Conservation (phyloP, 1,140 invertebrate genomes). For the Drosophila orena region DNA sequence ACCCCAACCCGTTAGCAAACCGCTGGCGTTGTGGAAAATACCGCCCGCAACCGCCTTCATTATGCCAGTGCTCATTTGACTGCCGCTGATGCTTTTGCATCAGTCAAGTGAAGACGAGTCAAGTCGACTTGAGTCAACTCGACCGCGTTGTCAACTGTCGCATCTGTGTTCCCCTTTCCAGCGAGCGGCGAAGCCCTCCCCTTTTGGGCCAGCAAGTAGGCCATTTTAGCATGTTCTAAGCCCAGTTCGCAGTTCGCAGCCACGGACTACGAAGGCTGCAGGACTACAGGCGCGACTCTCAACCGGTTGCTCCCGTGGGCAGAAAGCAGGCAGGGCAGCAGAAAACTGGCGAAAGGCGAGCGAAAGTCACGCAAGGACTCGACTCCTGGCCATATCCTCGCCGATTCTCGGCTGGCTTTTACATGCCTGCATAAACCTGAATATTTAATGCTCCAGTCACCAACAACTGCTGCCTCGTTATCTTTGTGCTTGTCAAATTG, state of each 20-base stretch:
- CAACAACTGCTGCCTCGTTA: slow-evolving; percentile 68
- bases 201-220: slow-evolving; percentile 59
- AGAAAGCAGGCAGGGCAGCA: background rate
- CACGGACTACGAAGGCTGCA: slow-evolving; percentile 10
- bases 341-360: too few relatives aligned
- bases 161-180: slow-evolving; percentile 1
- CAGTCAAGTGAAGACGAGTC: slow-evolving; percentile 64
- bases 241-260: slow-evolving; percentile 13
- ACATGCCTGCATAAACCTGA: slow-evolving; percentile 78
- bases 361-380: slow-evolving; percentile 63
- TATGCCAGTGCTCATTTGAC: slow-evolving; percentile 65
- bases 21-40: slow-evolving; percentile 8
- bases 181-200: background rate
- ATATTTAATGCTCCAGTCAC: slow-evolving; percentile 60
- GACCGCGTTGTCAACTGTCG: slow-evolving; percentile 61
- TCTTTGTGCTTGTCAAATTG: slow-evolving; percentile 71
- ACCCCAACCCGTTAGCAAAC: background rate
- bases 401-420: slow-evolving; percentile 56
- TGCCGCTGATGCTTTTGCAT: slow-evolving; percentile 44
- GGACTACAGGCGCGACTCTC: slow-evolving; percentile 47
- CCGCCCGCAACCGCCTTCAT: slow-evolving; percentile 35
- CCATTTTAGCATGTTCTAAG: slow-evolving; percentile 67
- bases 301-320: slow-evolving; percentile 66
- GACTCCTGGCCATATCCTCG: slow-evolving; percentile 9
- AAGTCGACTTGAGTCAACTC: slow-evolving; percentile 58